phyloP scores from a whole-genome alignment of 2,888 invertebrate genomes.

The Sarcophaga rosellei region DNA sequence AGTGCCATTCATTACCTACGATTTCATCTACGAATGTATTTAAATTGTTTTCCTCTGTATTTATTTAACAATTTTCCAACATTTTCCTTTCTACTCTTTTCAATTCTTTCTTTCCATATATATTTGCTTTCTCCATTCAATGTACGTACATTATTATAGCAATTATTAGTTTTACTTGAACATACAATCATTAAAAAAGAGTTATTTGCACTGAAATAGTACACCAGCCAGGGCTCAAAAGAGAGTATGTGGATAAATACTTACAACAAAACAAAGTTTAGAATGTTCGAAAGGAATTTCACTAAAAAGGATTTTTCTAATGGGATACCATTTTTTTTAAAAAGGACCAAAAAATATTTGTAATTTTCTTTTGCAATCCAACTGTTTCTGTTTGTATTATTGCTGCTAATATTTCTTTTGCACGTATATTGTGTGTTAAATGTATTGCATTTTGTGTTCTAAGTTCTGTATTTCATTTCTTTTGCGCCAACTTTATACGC shows the following conservation, averaged over 20 bases:
- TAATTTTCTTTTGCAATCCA: too few species aligned
- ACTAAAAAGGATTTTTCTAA: too few species aligned
- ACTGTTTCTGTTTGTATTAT: too few species aligned
- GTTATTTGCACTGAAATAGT: neutral
- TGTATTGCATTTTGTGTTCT: too few species aligned
- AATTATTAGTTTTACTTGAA: constrained; percentile 52
- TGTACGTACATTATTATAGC: constrained; percentile 42
- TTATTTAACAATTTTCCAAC: neutral
- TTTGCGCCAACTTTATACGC: neutral
- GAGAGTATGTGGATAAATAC: too few species aligned
- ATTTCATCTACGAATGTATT: neutral
- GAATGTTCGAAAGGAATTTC: too few species aligned
- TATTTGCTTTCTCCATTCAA: neutral
- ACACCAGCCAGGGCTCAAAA: neutral
- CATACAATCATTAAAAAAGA: constrained; percentile 10
- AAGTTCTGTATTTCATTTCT: neutral
- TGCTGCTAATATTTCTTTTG: too few species aligned
- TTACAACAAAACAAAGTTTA: too few species aligned
- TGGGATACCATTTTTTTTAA: too few species aligned
- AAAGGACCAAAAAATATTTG: too few species aligned
- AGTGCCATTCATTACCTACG: neutral
- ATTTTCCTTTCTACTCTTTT: neutral
- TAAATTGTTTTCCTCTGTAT: neutral
- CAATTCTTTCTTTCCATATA: neutral
- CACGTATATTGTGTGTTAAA: too few species aligned